Conservation (phyloP, 2,797 vertebrate species). For the Anas georgica region DNA sequence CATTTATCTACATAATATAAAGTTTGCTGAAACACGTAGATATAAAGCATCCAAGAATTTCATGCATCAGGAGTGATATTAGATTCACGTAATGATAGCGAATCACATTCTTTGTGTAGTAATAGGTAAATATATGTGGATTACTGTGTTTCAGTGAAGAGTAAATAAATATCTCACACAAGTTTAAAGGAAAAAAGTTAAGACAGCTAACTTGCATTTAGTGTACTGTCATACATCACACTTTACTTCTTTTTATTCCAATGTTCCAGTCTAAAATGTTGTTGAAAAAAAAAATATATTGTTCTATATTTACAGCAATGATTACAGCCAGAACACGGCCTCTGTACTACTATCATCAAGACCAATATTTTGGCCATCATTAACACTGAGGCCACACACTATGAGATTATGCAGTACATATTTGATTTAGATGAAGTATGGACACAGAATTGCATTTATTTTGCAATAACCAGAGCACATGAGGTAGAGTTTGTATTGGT, state of each 20-base stretch:
- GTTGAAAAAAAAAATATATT: neutral
- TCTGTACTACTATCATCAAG: neutral
- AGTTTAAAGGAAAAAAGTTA: neutral
- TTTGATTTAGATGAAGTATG: neutral
- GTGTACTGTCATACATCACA: neutral
- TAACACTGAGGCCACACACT: neutral
- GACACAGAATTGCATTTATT: neutral
- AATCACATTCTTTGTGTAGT: neutral
- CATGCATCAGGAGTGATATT: neutral
- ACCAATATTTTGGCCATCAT: neutral
- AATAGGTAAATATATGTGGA: neutral
- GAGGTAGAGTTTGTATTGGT: neutral
- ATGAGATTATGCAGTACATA: neutral
- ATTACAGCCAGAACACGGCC: neutral
- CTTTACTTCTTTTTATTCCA: neutral
- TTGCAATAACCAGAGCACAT: neutral
- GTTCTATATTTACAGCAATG: neutral
- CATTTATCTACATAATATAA: accelerated
- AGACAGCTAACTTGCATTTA: neutral
- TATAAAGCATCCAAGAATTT: neutral
- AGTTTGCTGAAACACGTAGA: neutral
- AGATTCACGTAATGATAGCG: neutral
- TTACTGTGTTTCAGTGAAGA: neutral
- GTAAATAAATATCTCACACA: neutral
- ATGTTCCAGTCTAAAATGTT: neutral